Evolutionary conservation across 2,113 vertebrate species (phyloP).

Genomic region (Xenus cinereus): DNA sequence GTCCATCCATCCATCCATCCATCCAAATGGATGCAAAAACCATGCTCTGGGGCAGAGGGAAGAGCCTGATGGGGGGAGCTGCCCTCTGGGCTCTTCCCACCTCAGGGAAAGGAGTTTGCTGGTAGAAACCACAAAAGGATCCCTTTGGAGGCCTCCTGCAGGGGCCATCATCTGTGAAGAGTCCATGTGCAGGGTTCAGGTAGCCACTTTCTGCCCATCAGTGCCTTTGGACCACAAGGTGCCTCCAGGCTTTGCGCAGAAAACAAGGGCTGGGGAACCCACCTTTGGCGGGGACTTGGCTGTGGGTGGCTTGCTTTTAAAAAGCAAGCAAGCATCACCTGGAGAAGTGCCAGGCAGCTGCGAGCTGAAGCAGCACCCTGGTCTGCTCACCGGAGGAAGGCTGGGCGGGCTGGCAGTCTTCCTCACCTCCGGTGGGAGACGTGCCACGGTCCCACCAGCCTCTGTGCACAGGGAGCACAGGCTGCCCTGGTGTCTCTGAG

Average conservation of each 20-base stretch:
- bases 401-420: neutral
- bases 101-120: neutral
- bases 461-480: neutral
- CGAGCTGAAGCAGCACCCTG: neutral
- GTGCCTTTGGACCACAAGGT: neutral
- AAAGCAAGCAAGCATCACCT: slow-evolving; percentile 13
- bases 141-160: neutral
- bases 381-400: neutral
- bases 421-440: accelerated
- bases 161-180: neutral
- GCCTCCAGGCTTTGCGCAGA: neutral
- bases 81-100: neutral
- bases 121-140: neutral
- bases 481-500: neutral
- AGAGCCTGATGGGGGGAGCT: neutral
- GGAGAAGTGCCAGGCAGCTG: slow-evolving; percentile 29
- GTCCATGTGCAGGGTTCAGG: neutral
- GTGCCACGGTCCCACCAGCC: neutral
- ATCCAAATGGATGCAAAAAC: accelerated
- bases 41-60: neutral
- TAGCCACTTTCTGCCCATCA: accelerated
- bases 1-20: neutral
- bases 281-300: neutral
- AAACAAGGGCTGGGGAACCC: neutral
- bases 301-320: neutral